Evolutionary conservation across 2,888 invertebrate genomes (phyloP).

Genomic region (Epicampocera succincta): DNA sequence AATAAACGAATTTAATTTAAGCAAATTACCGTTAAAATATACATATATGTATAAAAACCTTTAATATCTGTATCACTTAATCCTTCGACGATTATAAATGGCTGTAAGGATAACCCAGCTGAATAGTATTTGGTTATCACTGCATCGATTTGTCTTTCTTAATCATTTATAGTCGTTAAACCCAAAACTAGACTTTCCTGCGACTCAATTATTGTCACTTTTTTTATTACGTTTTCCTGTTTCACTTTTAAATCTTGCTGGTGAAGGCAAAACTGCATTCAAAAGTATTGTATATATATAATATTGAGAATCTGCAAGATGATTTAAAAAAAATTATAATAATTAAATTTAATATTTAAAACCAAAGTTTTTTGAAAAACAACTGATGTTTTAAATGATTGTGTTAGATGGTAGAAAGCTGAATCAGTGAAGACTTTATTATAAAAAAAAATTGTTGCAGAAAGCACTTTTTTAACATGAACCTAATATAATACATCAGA

Average conservation of each 20-base stretch:
- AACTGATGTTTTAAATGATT: no score
- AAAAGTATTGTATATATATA: no score
- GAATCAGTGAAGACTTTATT: no score
- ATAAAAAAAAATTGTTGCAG: no score
- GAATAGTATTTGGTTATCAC: neutral
- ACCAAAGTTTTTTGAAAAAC: no score
- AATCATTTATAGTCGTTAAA: neutral
- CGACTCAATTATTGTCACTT: neutral
- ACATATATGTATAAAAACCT: slow-evolving; percentile 12
- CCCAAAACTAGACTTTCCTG: neutral
- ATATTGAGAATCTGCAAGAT: no score
- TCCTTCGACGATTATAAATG: slow-evolving; percentile 2
- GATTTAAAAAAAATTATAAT: no score
- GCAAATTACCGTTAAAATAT: slow-evolving; percentile 5
- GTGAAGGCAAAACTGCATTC: no score
- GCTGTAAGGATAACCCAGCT: neutral
- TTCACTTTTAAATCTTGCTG: neutral
- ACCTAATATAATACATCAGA: no score
- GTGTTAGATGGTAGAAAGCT: no score
- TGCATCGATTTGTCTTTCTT: neutral
- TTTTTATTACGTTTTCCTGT: neutral
- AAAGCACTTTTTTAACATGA: no score
- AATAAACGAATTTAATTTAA: neutral
- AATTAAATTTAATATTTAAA: no score
- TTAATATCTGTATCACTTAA: neutral